Evolutionary conservation across 2,113 vertebrate species (phyloP).

Genomic region (Poeciliopsis turrubarensis): DNA sequence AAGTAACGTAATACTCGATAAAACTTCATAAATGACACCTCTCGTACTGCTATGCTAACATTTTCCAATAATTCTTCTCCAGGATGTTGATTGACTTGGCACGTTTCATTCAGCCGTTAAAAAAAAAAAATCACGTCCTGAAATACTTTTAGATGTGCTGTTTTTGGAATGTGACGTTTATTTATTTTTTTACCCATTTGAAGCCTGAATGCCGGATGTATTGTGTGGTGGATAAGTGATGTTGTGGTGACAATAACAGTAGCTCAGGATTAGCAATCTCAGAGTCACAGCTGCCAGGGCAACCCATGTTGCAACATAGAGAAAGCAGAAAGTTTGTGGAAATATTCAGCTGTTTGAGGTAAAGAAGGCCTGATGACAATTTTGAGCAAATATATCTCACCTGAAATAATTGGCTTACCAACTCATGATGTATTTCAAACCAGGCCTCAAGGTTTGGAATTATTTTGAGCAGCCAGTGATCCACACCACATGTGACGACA

Average conservation of each 20-base stretch:
- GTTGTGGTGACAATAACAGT: slow-evolving; percentile 42
- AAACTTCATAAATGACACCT: slow-evolving; percentile 52
- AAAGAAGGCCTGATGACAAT: neutral
- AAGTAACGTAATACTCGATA: slow-evolving; percentile 53
- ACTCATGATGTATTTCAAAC: too few relatives aligned
- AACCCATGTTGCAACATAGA: neutral
- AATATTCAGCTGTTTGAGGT: neutral
- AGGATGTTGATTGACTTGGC: slow-evolving; percentile 13
- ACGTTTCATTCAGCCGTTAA: slow-evolving; percentile 39
- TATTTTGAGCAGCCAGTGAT: too few relatives aligned
- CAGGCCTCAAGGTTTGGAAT: too few relatives aligned
- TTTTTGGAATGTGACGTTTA: neutral
- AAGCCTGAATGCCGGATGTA: slow-evolving; percentile 40
- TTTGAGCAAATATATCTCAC: too few relatives aligned
- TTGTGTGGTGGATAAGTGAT: slow-evolving; percentile 23
- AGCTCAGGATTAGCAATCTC: slow-evolving; percentile 66
- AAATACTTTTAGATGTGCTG: neutral
- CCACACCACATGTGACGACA: too few relatives aligned
- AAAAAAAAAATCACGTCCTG: neutral
- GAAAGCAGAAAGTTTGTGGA: too few relatives aligned
- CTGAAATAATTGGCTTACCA: too few relatives aligned
- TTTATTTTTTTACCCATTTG: neutral
- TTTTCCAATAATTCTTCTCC: slow-evolving; percentile 37
- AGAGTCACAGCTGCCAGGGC: slow-evolving; percentile 1
- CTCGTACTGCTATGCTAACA: slow-evolving; percentile 60